Base-by-base conservation (phyloP, 2,888 invertebrate species). In the Tachystola acroxantha region DNA sequence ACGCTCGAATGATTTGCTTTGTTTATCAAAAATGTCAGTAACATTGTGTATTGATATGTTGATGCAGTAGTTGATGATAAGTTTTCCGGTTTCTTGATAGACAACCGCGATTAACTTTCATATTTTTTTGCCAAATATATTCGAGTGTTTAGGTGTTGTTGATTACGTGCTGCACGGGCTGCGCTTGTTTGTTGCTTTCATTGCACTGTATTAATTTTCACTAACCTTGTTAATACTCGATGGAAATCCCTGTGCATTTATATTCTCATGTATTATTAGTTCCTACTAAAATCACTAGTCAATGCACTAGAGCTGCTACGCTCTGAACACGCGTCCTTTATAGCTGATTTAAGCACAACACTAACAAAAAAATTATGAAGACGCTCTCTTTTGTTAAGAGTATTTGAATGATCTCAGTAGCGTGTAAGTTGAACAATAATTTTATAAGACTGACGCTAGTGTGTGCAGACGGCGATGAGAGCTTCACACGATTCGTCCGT, bases 361-460 rank as follows among this genome's bases (percentile, higher is more conserved):
- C 57, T 57, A 47, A 54, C 3, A 35, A 47, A 34, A 42, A 49
- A 59, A 53, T 53, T 48, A 37, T 55, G n/a, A n/a, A 60, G 53
- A 50, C 45, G 36, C 42, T 46, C n/a, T 44, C 40, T 24, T 53
- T 50, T 45, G 37, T 54, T 51, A 53, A 48, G 41, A 48, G 38
- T 43, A 50, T 41, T 49, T 51, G 63, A 67, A 50, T 51, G 67
- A 69, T 67, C 64, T 64, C 57, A 50, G 43, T 67, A 67, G 46
- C 40, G 38, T 16, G n/a, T 54, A 59, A 57, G 56, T 46, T 44
- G 38, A 46, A 63, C 54, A 57, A 53, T 49, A 42, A 26, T 10
- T 32, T 20, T 24, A 12, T 72, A 73, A 73, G 75, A 69, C 71
- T 70, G 70, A 68, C 54, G 55, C 52, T 57, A 64, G 67, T 59